Base-by-base conservation (phyloP, 2,113 vertebrate species). In the Grammomys surdaster region DNA sequence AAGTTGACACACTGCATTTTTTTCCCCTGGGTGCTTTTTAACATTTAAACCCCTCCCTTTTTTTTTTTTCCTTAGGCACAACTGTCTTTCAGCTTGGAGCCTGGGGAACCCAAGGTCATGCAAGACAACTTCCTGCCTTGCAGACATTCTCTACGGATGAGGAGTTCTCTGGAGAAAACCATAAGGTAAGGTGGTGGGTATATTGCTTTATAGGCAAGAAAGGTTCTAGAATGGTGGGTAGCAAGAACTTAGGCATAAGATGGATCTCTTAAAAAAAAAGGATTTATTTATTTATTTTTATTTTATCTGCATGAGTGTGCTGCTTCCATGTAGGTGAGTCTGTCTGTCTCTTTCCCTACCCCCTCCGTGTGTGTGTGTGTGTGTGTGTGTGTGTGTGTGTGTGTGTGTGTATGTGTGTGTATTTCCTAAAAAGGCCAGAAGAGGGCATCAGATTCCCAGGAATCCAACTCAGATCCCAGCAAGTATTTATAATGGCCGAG, bases 101-200 rank as follows among this genome's bases (percentile, higher is more conserved):
- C 40, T 86, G 73, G 51, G 58, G 82, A 76, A 36, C 12, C 76
- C 16, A 40, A 86, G 76, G 88, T 93, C 28, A 86, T 13, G 1
- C 77, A 77, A 10, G 33, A 65, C n/a, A 85, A 80, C 31, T 43
- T 95, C 88, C 93, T 63, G 63, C 51, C 67, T 31, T 14, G 17
- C 48, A 56, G 22, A 26, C 75, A 92, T 46, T 81, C 48, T 90
- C 80, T 40, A 36, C 78, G 48, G 46, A 91, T 43, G 86, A 88
- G 4, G 16, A 36, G 67, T 67, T 22, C 89, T 90, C 72, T 81
- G 54, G 17, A 28, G 36, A 67, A 93, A 73, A 89, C 13, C 28
- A 80, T 82, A 43, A 97, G 51, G 76, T 31, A 92, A 85, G 31
- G 26, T 12, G 58, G 88, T 77, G 3, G 72, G 63, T 77, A 93